Conservation (phyloP, 2,797 vertebrate species). For the Silurus aristotelis region DNA sequence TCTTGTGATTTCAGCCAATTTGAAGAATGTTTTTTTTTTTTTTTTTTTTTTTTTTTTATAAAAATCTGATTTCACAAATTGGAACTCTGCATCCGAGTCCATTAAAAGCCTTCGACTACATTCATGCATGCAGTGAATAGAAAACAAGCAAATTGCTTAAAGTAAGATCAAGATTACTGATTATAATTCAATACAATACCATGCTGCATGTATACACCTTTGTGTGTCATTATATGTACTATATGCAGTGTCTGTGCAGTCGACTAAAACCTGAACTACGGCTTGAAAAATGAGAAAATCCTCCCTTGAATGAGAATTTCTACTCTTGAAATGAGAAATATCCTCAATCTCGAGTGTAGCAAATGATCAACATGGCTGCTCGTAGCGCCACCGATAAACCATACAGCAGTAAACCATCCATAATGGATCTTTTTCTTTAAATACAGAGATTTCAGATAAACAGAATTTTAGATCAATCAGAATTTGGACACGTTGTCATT, state of each 20-base stretch:
- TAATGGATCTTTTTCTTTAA: neutral
- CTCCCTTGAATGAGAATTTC: neutral
- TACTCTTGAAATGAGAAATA: neutral
- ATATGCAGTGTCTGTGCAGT: neutral
- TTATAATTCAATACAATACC: neutral
- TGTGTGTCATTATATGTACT: neutral
- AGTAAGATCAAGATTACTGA: neutral
- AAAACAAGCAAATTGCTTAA: neutral
- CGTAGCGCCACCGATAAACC: neutral
- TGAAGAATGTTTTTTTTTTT: neutral
- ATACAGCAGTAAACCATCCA: neutral
- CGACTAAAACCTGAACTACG: neutral
- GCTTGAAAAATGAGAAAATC: neutral
- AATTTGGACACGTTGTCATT: neutral
- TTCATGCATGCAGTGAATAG: neutral
- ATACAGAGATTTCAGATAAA: neutral
- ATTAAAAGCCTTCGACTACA: no score
- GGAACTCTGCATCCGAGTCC: neutral
- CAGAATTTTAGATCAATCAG: neutral
- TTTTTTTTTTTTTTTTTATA: no score
- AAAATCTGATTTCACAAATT: neutral
- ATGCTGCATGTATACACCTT: neutral
- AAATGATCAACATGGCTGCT: neutral
- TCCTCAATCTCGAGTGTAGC: neutral
- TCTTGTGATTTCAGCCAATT: slow-evolving; percentile 32